Base-by-base conservation (phyloP, 2,888 invertebrate species). In the Junonia oenone region DNA sequence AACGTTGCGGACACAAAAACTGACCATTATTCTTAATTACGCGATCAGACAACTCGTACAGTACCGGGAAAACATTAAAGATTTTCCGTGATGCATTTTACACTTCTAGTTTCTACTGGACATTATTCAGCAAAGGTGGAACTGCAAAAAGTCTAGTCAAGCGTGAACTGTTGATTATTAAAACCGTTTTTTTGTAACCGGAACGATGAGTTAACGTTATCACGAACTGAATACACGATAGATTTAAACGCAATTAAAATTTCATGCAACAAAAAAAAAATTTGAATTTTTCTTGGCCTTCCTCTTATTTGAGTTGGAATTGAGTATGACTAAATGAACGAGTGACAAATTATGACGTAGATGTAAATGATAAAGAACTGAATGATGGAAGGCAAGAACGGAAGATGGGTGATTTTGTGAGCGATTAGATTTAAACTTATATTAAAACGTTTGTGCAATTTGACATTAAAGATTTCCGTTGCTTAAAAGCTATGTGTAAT, bases 1-100 rank as follows among this genome's bases (percentile, higher is more conserved):
- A 13, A 27, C 26, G 38, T 22, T 33, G 17, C 6, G 38, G n/a
- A 4, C 19, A 53, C 35, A 54, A 51, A 51, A 53, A 56, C 26
- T 47, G 26, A 51, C 33, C 53, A 59, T 56, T 56, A 56, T 43
- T 56, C 46, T 53, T 56, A 56, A 59, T 59, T 59, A 56, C 47
- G 11, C 35, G 40, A 31, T 38, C 35, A 29, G 45, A 46, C 33
- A 38, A 40, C 40, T 38, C 37, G 29, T 27, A n/a, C 51, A 29
- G 37, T 51, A 48, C 40, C 48, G 48, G 58, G 51, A 55, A 55
- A 51, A 51, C 49, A 27, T 52, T 50, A 37, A 26, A 47, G 47
- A 48, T 54, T 31, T 54, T 54, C 38, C 33, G 13, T 33, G 22
- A 54, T 37, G 47, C 15, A 40, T 47, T 54, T 53, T 43, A 47